Percentiles rank a stretch among this genome's conserved stretches.
These are phyloP conservation scores for Macaca nemestrina DNA, from an alignment of 2,113 vertebrate species.

Conservation along the genomic window DNA sequence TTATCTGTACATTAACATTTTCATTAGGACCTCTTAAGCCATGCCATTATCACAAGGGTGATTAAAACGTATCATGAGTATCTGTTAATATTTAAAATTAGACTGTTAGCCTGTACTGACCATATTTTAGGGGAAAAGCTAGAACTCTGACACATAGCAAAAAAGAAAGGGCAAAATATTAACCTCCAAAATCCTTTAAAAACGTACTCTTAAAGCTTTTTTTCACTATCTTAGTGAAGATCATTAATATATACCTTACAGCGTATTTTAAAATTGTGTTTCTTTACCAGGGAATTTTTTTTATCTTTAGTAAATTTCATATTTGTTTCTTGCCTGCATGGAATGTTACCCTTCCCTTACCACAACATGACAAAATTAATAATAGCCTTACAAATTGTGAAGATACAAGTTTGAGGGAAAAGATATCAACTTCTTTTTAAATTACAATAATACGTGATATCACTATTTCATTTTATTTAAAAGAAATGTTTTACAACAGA, in stretches of 20 bases:
- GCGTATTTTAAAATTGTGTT: constrained; percentile 36
- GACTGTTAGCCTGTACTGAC: neutral
- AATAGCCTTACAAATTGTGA: neutral
- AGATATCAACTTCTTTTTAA: neutral
- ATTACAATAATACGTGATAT: neutral
- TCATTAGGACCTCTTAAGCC: constrained; percentile 14
- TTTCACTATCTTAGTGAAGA: neutral
- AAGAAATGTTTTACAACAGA: neutral
- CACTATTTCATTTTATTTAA: neutral
- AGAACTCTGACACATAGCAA: neutral
- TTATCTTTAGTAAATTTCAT: neutral
- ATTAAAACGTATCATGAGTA: neutral
- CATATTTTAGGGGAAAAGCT: neutral
- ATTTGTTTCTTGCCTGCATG: neutral
- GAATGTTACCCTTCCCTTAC: neutral
- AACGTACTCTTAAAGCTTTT: neutral
- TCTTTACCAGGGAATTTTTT: neutral
- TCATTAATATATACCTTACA: neutral
- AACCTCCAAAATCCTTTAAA: neutral
- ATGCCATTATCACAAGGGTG: neutral
- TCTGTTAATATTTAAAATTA: constrained; percentile 53
- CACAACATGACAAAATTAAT: constrained; percentile 47
- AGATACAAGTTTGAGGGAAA: neutral
- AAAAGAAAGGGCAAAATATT: constrained; percentile 20
- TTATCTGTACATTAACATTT: constrained; percentile 14